phyloP scores from a whole-genome alignment of 2,888 invertebrate genomes.

The Auanema freiburgensis region DNA sequence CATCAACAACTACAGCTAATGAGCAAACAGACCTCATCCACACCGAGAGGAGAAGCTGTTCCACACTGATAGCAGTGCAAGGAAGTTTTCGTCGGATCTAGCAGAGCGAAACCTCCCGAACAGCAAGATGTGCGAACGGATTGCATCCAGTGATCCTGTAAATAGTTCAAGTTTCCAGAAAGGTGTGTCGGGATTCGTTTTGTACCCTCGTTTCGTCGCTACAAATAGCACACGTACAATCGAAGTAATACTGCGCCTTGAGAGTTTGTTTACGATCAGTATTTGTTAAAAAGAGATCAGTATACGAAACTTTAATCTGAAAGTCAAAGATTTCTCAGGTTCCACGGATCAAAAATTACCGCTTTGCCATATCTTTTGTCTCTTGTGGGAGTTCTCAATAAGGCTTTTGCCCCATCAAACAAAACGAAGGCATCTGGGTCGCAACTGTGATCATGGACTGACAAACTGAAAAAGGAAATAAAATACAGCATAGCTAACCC shows the following conservation, averaged over 20 bases:
- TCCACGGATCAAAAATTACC: conserved; percentile 9
- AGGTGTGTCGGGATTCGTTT: not conserved
- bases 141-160: conserved; percentile 14
- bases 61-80: conserved; percentile 16
- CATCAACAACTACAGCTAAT: not conserved
- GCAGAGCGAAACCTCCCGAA: conserved; percentile 11
- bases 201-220: conserved; percentile 22
- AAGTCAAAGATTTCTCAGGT: not conserved
- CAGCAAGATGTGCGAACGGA: conserved; percentile 14
- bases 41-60: not conserved
- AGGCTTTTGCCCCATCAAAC: conserved; percentile 26
- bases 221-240: conserved; percentile 25
- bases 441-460: conserved; percentile 33
- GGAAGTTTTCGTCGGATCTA: conserved; percentile 6
- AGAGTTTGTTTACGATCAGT: conserved; percentile 18
- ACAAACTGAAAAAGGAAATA: conserved; percentile 19
- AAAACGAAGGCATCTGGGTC: conserved; percentile 29
- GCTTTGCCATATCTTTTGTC: conserved; percentile 10
- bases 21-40: conserved; percentile 14
- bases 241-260: conserved; percentile 31
- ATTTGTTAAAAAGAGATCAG: conserved; percentile 16
- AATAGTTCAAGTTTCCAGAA: not conserved
- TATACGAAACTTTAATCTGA: conserved; percentile 17
- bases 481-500: not conserved
- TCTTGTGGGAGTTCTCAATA: conserved; percentile 24